A percentile compares a stretch with the other conserved stretches of the same genome.
phyloP scores from a whole-genome alignment of 2,888 invertebrate species.

The Drosophila pseudotakahashii region DNA sequence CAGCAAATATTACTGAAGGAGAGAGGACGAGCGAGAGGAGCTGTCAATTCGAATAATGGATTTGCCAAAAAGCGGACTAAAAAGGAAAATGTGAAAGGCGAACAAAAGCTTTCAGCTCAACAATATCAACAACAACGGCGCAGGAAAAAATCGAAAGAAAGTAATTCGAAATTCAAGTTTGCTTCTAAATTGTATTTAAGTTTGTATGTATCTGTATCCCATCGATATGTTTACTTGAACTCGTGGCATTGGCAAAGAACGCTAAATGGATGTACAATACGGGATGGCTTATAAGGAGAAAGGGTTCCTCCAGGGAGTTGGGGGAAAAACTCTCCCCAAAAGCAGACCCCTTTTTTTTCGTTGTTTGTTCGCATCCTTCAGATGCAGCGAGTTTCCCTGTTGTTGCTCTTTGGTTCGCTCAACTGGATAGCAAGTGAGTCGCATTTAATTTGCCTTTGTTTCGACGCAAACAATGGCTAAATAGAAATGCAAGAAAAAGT shows the following conservation, averaged over 20 bases:
- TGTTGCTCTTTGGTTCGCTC: slow-evolving; percentile 60
- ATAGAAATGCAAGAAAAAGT: slow-evolving; percentile 64
- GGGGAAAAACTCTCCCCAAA: slow-evolving; percentile 3
- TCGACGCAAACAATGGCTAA: slow-evolving; percentile 67
- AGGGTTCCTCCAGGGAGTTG: not conserved
- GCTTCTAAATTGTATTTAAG: slow-evolving; percentile 58
- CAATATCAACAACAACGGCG: slow-evolving; percentile 19
- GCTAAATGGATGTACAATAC: slow-evolving; percentile 36
- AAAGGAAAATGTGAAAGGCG: slow-evolving; percentile 63
- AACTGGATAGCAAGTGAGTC: slow-evolving; percentile 79
- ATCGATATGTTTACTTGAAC: slow-evolving; percentile 53
- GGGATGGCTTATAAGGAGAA: slow-evolving; percentile 1
- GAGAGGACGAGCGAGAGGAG: slow-evolving; percentile 42
- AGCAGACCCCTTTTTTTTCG: slow-evolving; percentile 30
- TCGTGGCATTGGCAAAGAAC: slow-evolving; percentile 16
- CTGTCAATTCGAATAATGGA: slow-evolving; percentile 84
- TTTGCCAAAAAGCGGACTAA: slow-evolving; percentile 70
- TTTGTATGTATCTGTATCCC: slow-evolving; percentile 57
- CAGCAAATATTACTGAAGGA: slow-evolving; percentile 82
- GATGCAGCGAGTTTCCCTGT: slow-evolving; percentile 54
- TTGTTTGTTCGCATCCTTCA: slow-evolving; percentile 35
- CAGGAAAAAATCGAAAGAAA: slow-evolving; percentile 33
- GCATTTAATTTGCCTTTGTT: slow-evolving; percentile 82
- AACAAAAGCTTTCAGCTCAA: slow-evolving; percentile 66
- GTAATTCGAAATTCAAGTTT: slow-evolving; percentile 59